Conservation (phyloP, 2,797 vertebrate genomes). For the Pseudochirops corinnae region DNA sequence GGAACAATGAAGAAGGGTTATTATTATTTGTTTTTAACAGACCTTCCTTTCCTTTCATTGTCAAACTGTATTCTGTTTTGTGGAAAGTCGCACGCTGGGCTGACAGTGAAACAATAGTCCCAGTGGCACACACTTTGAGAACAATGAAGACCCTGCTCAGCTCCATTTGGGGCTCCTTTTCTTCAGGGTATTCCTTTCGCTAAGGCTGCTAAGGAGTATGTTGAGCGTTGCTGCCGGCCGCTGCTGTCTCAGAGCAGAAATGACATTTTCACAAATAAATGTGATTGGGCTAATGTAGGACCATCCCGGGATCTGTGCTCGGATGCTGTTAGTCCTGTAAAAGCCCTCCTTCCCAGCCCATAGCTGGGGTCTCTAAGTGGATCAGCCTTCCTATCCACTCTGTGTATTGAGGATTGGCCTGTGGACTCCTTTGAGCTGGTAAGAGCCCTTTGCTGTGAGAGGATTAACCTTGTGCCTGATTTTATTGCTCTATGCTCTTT, state of each 20-base stretch:
- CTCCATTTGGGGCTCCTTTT: conserved; percentile 7
- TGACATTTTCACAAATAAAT: conserved; percentile 46
- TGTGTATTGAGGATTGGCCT: not conserved
- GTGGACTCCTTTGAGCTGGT: not conserved
- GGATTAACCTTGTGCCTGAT: not conserved
- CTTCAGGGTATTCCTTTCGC: conserved; percentile 9
- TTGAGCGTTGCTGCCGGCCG: not conserved
- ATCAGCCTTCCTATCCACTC: no score
- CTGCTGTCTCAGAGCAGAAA: conserved; percentile 16
- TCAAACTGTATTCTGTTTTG: not conserved
- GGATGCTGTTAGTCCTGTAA: not conserved
- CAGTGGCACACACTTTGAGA: not conserved
- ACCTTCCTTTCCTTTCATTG: not conserved
- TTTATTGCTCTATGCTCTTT: conserved; percentile 4
- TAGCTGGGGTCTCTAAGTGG: not conserved
- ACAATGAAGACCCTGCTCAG: conserved; percentile 20
- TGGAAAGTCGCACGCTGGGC: not conserved
- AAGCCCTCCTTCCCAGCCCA: not conserved
- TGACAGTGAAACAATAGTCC: not conserved
- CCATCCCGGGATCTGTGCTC: not conserved
- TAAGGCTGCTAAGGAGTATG: conserved; percentile 42
- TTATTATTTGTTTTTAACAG: not conserved
- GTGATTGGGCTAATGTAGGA: conserved; percentile 2
- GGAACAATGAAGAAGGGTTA: not conserved
- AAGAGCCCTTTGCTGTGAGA: not conserved